A percentile compares a stretch with the other conserved stretches of the same genome.
Evolutionary conservation across 2,888 invertebrate species (phyloP).

Genomic region (Entomobrya proxima): DNA sequence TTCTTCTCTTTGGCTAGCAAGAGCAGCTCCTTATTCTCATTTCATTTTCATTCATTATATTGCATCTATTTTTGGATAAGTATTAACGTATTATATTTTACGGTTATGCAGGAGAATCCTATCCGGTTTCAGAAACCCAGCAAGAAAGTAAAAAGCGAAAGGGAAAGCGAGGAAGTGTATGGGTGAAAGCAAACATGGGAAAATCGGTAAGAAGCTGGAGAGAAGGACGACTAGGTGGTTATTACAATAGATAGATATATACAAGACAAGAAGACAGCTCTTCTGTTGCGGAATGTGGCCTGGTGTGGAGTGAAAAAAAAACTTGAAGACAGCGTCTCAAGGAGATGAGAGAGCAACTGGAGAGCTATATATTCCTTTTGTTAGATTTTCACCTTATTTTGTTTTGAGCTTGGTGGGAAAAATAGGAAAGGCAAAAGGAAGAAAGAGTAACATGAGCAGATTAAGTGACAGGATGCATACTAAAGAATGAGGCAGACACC

Average conservation of each 20-base stretch:
- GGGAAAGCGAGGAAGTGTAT: not conserved
- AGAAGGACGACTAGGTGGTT: not conserved
- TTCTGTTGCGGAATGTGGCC: not conserved
- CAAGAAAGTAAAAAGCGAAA: not conserved
- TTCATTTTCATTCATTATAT: not conserved
- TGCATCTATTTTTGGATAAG: not conserved
- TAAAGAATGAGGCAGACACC: too few species aligned
- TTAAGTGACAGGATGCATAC: constrained; percentile 50
- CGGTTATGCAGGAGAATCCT: too few species aligned
- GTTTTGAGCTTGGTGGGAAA: not conserved
- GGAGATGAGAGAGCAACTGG: not conserved
- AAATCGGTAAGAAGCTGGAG: not conserved
- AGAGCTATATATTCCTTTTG: not conserved
- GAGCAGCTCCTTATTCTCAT: not conserved
- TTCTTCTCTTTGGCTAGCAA: not conserved
- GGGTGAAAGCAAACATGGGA: not conserved
- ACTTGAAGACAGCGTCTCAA: not conserved
- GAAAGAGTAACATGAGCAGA: constrained; percentile 43
- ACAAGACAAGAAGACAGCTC: not conserved
- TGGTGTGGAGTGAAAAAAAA: not conserved
- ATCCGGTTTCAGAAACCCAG: not conserved
- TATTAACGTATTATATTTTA: too few species aligned
- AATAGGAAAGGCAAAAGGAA: not conserved
- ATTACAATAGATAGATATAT: not conserved
- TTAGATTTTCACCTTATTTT: not conserved